Evolutionary conservation across 2,888 invertebrate species (phyloP), one percentile per base, ranked within the genome.

Genomic region (Epinotia bilunana): DNA sequence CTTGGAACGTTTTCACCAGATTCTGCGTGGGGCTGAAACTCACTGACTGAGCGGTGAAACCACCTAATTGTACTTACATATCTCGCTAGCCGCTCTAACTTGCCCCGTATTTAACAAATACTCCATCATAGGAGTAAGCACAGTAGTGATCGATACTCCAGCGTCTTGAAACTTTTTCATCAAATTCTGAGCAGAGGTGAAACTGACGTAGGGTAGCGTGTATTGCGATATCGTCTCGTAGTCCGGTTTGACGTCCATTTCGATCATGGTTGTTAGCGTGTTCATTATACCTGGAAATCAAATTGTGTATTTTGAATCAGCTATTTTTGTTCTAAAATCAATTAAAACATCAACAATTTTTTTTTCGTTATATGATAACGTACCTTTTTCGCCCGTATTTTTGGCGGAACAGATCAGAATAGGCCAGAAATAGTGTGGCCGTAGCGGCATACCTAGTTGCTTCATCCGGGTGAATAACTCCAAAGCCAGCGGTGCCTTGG

Each of bases 391-490:
- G 0, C 95, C 95, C 72, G 91, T 88, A 28, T 85, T 87, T 65
- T 89, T 91, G 0, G 93, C 91, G 11, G 88, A 90, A 1, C 94
- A 88, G 23, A 95, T 68, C 63, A 96, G 76, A 69, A 96, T 86
- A 0, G 96, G 96, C 96, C 96, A 96, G 83, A 96, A 96, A 83
- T 95, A 96, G 79, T 96, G 96, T 0, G 95, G 92, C 18, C 95
- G 90, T 5, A 95, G 18, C 0, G 90, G 86, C 78, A 94, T 80
- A 0, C 89, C 89, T 0, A 90, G 72, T 23, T 89, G 86, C 68
- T 91, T 89, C 92, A 95, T 94, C 7, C 89, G 82, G 0, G 85
- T 85, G 62, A 95, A 91, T 79, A 95, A 75, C 58, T 90, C 89
- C 49, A 94, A 78, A 0, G 95, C 94, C 3, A 94, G 77, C 0